These are phyloP conservation scores for Mormyrus proboscirostris DNA, from an alignment of 2,797 vertebrate species.

Conservation along the genomic window DNA sequence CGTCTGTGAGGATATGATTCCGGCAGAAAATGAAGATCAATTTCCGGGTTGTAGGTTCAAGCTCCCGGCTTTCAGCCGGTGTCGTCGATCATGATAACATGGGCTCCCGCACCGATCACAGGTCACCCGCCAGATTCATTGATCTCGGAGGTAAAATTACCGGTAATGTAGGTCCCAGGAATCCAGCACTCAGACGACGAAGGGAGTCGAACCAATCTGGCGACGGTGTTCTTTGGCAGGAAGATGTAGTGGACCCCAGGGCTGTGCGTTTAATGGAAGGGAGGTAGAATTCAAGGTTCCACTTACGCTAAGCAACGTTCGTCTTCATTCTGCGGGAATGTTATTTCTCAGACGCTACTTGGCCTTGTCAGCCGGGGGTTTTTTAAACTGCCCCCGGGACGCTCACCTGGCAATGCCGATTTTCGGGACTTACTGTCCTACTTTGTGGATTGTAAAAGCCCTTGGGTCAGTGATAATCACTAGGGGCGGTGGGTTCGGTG, in stretches of 20 bases:
- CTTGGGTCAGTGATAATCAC: background rate
- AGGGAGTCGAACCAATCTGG: background rate
- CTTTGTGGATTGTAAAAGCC: background rate
- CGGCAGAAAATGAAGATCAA: constrained; percentile 11
- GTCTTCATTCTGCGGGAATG: background rate
- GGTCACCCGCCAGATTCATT: background rate
- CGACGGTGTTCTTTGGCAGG: background rate
- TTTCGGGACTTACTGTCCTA: background rate
- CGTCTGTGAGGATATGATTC: constrained; percentile 11
- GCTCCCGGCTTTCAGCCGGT: background rate
- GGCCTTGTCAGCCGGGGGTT: background rate
- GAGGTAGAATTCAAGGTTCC: background rate
- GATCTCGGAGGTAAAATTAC: background rate
- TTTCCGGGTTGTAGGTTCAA: background rate
- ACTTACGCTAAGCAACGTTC: background rate
- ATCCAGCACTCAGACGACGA: background rate
- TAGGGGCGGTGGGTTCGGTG: background rate
- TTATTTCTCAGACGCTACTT: background rate
- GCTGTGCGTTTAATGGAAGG: background rate
- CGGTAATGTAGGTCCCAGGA: background rate
- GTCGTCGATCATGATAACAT: background rate
- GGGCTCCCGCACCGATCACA: background rate
- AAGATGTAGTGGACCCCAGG: background rate
- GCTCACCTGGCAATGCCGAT: background rate
- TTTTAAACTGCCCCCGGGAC: background rate